Evolutionary conservation across 2,113 vertebrate genomes (phyloP).

Genomic region (Pyrgilauda ruficollis): DNA sequence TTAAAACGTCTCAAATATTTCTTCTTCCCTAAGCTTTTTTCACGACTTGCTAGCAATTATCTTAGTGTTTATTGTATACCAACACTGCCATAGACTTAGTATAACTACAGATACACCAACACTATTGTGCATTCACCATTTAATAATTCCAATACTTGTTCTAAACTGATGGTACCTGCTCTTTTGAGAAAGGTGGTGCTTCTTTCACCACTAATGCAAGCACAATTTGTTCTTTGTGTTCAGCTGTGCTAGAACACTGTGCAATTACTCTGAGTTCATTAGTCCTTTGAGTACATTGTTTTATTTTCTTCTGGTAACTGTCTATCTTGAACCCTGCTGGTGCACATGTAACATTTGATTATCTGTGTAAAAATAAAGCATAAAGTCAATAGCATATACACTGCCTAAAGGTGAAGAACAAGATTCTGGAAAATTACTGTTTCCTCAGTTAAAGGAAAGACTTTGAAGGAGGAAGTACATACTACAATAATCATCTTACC

Average conservation of each 20-base stretch:
- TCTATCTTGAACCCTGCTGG: not conserved
- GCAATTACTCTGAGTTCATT: not conserved
- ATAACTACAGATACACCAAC: not conserved
- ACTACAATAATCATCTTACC: constrained; percentile 70
- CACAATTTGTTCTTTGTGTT: not conserved
- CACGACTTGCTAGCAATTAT: not conserved
- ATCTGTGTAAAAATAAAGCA: not conserved
- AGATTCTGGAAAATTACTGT: not conserved
- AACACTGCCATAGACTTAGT: not conserved
- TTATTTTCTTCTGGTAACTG: not conserved
- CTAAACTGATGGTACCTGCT: not conserved
- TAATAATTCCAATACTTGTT: not conserved
- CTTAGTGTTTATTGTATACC: not conserved
- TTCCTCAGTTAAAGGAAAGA: not conserved
- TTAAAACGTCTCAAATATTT: not conserved
- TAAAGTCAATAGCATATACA: not conserved
- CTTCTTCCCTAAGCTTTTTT: not conserved
- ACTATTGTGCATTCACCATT: not conserved
- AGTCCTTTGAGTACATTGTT: not conserved
- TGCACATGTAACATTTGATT: not conserved
- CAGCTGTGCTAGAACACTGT: not conserved
- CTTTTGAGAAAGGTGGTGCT: not conserved
- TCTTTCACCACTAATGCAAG: not conserved
- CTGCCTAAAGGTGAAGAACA: not conserved
- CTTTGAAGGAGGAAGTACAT: not conserved